These are phyloP conservation scores for Caenorhabditis afra DNA, from an alignment of 2,888 invertebrate species.

Conservation along the genomic window DNA sequence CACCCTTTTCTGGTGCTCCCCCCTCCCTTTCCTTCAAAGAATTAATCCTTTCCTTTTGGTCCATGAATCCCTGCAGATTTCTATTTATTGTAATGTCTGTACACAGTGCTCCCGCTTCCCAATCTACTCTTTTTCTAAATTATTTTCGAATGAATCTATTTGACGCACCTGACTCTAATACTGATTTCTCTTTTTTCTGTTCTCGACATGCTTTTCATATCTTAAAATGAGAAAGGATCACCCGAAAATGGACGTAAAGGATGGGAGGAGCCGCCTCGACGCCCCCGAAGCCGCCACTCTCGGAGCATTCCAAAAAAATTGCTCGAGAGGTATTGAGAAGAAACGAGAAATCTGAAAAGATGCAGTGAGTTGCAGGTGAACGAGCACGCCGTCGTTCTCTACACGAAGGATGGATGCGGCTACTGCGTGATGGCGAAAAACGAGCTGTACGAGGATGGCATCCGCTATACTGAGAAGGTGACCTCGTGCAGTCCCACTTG, in stretches of 20 bases:
- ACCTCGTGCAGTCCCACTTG: neutral
- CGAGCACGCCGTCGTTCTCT: constrained; percentile 72
- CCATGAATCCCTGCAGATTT: neutral
- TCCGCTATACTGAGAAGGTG: constrained; percentile 71
- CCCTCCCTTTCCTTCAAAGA: constrained; percentile 1
- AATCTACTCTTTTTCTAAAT: no score
- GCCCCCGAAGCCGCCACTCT: constrained; percentile 42
- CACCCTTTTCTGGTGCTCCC: constrained; percentile 22
- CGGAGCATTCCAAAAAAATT: constrained; percentile 57
- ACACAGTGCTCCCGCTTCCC: constrained; percentile 12
- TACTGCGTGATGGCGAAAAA: constrained; percentile 77
- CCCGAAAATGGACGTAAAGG: neutral
- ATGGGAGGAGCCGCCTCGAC: constrained; percentile 58
- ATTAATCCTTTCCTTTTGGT: constrained; percentile 7
- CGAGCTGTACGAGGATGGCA: constrained; percentile 70
- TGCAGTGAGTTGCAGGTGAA: constrained; percentile 40
- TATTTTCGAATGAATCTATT: constrained; percentile 40
- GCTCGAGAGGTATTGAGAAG: constrained; percentile 42
- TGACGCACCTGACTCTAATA: constrained; percentile 22
- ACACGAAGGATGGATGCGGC: constrained; percentile 75
- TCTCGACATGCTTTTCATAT: constrained; percentile 15
- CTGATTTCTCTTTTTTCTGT: constrained; percentile 5
- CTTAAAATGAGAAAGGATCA: neutral
- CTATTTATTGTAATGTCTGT: constrained; percentile 53
- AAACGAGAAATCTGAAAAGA: neutral